A percentile compares a stretch with the other conserved stretches of the same genome.
phyloP scores from a whole-genome alignment of 2,797 vertebrate species.

The Falco berigora region DNA sequence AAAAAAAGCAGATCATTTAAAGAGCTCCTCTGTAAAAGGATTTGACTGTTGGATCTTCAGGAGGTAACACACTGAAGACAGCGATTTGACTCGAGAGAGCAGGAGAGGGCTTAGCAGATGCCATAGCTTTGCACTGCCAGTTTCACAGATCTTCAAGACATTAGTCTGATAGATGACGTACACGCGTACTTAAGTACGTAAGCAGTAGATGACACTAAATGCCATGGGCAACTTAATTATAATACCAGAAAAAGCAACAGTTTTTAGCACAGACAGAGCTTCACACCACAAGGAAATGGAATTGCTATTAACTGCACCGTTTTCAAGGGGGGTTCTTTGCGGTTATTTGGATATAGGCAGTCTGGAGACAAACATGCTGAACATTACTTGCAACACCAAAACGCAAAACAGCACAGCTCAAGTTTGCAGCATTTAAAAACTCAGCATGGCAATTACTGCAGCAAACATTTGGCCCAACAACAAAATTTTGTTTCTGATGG shows the following conservation, averaged over 20 bases:
- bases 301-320: not conserved
- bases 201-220: not conserved
- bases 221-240: not conserved
- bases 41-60: not conserved
- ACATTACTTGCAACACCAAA: not conserved
- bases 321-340: not conserved
- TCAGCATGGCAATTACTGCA: not conserved
- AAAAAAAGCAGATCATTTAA: not conserved
- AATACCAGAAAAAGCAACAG: not conserved
- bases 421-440: not conserved
- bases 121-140: not conserved
- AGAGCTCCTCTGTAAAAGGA: not conserved
- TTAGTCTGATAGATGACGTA: not conserved
- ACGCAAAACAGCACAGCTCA: not conserved
- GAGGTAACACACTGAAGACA: not conserved
- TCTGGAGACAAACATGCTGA: not conserved
- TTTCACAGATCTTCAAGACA: not conserved
- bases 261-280: not conserved
- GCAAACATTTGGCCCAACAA: not conserved
- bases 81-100: not conserved
- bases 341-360: not conserved
- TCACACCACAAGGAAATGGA: not conserved
- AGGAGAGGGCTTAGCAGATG: not conserved
- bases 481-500: not conserved
- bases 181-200: fast-evolving